Conservation (phyloP, 2,113 vertebrate genomes). For the Microtus richardsoni region DNA sequence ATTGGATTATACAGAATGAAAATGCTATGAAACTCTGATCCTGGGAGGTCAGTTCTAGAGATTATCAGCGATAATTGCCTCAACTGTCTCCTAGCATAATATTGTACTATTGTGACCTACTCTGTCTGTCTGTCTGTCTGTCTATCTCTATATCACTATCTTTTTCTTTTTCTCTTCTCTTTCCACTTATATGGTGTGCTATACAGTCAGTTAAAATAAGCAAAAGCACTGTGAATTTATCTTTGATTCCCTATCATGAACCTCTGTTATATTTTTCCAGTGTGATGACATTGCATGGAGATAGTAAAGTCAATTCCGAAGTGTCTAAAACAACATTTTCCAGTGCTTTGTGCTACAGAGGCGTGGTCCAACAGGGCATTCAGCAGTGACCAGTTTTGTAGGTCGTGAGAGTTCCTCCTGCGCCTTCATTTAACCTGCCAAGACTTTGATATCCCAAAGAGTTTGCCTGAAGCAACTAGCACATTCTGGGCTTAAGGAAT, state of each 20-base stretch:
- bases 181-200: neutral
- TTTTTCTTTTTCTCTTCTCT: neutral
- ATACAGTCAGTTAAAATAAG: neutral
- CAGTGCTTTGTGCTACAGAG: neutral
- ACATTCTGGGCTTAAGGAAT: constrained; percentile 20
- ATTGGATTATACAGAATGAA: neutral
- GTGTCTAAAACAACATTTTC: neutral
- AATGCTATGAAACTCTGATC: neutral
- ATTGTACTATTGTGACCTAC: neutral
- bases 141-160: neutral
- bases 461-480: constrained; percentile 63
- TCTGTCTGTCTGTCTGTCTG: neutral
- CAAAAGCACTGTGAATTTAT: neutral
- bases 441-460: constrained; percentile 42
- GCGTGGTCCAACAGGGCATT: neutral
- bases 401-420: neutral
- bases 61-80: neutral
- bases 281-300: neutral
- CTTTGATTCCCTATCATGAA: neutral
- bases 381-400: constrained; percentile 19
- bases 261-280: neutral
- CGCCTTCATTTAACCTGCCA: constrained; percentile 18
- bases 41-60: neutral
- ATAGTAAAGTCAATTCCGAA: neutral
- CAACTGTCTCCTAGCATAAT: fast-evolving